phyloP scores from a whole-genome alignment of 2,113 vertebrate genomes.

The Arenaria interpres region DNA sequence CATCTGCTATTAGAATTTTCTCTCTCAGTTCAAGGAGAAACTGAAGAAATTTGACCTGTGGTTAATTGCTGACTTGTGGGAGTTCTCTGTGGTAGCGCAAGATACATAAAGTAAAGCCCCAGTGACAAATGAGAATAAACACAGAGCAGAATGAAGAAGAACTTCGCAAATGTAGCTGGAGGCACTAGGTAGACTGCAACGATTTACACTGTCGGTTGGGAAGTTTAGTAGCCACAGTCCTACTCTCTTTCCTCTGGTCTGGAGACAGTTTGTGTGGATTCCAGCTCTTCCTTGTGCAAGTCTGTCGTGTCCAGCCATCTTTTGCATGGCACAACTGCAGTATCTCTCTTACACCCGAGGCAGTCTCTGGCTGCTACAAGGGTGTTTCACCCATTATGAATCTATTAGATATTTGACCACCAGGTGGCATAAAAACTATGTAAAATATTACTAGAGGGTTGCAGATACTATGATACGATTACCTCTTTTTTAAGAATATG shows the following conservation, averaged over 20 bases:
- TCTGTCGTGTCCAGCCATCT: neutral
- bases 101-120: neutral
- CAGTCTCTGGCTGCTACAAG: too few relatives aligned
- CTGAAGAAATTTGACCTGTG: neutral
- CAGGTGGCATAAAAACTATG: constrained; percentile 68
- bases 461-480: neutral
- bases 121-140: neutral
- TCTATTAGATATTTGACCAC: constrained; percentile 38
- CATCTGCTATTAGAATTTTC: neutral
- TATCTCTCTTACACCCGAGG: accelerated
- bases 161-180: neutral
- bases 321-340: neutral
- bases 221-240: neutral
- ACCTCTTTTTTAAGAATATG: neutral
- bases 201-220: neutral
- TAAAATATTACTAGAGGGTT: neutral
- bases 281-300: neutral
- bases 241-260: neutral
- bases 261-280: neutral
- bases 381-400: neutral
- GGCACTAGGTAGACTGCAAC: neutral
- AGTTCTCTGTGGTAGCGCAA: neutral
- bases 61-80: neutral
- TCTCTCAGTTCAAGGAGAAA: neutral
- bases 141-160: neutral